phyloP scores from a whole-genome alignment of 2,888 invertebrate species.

The Hydraecia micacea region DNA sequence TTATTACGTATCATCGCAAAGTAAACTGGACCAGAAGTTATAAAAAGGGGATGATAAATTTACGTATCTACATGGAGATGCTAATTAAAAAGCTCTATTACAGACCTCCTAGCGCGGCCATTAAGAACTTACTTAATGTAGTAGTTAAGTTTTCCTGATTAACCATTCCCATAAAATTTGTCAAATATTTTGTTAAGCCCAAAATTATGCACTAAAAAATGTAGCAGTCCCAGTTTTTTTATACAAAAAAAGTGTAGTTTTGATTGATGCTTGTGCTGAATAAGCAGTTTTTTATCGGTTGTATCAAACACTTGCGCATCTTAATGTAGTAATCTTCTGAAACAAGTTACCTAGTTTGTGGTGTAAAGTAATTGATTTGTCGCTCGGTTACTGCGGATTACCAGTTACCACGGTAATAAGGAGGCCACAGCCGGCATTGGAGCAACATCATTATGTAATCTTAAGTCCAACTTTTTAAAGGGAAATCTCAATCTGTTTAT shows the following conservation, averaged over 20 bases:
- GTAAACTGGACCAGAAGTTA: not conserved
- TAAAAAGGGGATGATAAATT: not conserved
- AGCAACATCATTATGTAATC: constrained; percentile 58
- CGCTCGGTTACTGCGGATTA: constrained; percentile 63
- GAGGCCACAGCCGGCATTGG: constrained; percentile 58
- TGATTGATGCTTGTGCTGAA: not conserved
- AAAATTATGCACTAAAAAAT: not conserved
- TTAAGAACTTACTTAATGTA: not conserved
- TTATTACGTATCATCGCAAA: constrained; percentile 56
- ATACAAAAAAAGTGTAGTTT: not conserved
- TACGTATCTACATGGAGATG: not conserved
- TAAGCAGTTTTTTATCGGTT: not conserved
- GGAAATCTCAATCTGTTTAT: constrained; percentile 46
- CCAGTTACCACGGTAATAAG: constrained; percentile 65
- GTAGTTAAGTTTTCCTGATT: not conserved
- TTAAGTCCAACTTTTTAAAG: constrained; percentile 59
- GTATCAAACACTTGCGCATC: constrained; percentile 1
- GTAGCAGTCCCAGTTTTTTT: not conserved
- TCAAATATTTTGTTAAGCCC: not conserved
- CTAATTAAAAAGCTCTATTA: not conserved
- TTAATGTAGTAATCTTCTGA: constrained; percentile 31
- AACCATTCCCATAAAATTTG: not conserved
- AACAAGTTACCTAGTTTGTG: constrained; percentile 31
- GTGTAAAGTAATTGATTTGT: constrained; percentile 69
- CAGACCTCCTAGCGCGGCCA: too few species aligned